Percentiles rank a stretch among this genome's conserved stretches.
Conservation (phyloP, 2,888 invertebrate genomes). For the Cheilosia scutellata region DNA sequence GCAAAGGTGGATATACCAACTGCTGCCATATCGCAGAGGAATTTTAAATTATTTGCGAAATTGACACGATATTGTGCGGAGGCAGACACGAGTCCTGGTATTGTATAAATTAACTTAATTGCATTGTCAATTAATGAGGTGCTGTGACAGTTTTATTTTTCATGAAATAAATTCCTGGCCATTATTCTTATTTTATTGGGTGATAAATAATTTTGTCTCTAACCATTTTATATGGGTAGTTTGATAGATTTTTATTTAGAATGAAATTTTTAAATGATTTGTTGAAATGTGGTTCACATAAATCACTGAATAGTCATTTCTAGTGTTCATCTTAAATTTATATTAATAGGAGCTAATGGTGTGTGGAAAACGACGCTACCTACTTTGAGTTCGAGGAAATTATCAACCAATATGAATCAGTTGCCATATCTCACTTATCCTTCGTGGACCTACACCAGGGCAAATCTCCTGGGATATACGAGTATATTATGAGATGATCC, state of each 20-base stretch:
- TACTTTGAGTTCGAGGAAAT: too few relatives aligned
- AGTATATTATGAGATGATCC: too few relatives aligned
- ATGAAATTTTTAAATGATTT: background rate
- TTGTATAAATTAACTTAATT: constrained; percentile 66
- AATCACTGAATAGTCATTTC: constrained; percentile 13
- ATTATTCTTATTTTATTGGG: constrained; percentile 7
- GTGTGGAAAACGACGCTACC: too few relatives aligned
- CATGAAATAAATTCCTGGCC: constrained; percentile 4
- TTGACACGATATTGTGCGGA: constrained; percentile 9
- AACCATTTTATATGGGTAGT: background rate
- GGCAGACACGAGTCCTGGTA: background rate
- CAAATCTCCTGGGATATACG: too few relatives aligned
- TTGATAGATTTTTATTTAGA: background rate
- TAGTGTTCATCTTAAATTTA: background rate
- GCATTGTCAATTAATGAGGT: constrained; percentile 58
- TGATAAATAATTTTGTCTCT: background rate
- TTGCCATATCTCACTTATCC: too few relatives aligned
- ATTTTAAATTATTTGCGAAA: constrained; percentile 30
- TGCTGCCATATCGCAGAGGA: background rate
- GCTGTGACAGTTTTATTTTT: constrained; percentile 22
- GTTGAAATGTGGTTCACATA: too few relatives aligned
- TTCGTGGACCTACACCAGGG: too few relatives aligned
- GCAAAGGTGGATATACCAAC: background rate
- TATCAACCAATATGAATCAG: too few relatives aligned
- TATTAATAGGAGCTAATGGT: too few relatives aligned